These are phyloP conservation scores for Helicoverpa armigera DNA, from an alignment of 1,140 invertebrate species.

Conservation along the genomic window DNA sequence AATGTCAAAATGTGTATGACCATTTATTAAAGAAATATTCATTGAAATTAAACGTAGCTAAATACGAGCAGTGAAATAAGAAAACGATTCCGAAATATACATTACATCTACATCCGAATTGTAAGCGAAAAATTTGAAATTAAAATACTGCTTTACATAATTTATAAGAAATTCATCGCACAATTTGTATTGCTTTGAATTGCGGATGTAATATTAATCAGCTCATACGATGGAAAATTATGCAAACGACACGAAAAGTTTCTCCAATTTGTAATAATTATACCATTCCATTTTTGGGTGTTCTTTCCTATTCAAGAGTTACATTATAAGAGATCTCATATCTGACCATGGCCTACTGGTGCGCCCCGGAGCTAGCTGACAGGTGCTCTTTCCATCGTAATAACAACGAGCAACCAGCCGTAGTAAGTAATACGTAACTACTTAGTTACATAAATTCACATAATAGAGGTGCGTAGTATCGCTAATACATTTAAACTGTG, in stretches of 20 bases:
- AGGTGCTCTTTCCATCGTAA: background rate
- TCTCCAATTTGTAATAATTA: background rate
- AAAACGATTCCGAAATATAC: background rate
- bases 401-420: background rate
- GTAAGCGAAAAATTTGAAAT: background rate
- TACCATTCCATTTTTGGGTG: background rate
- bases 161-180: background rate
- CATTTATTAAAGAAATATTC: background rate
- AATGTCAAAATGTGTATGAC: no score
- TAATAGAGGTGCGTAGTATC: slow-evolving; percentile 27
- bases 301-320: background rate
- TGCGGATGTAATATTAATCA: slow-evolving; percentile 9
- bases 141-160: slow-evolving; percentile 2
- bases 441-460: slow-evolving; percentile 26
- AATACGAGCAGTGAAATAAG: no score
- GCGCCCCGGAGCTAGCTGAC: background rate
- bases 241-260: no score
- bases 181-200: background rate
- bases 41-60: background rate
- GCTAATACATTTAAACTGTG: slow-evolving; percentile 41
- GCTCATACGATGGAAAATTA: slow-evolving; percentile 4
- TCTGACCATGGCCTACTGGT: slow-evolving; percentile 16
- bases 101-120: background rate
- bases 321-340: slow-evolving; percentile 6
- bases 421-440: slow-evolving; percentile 32